phyloP scores from a whole-genome alignment of 2,797 vertebrate species.

The Agapornis canus region DNA sequence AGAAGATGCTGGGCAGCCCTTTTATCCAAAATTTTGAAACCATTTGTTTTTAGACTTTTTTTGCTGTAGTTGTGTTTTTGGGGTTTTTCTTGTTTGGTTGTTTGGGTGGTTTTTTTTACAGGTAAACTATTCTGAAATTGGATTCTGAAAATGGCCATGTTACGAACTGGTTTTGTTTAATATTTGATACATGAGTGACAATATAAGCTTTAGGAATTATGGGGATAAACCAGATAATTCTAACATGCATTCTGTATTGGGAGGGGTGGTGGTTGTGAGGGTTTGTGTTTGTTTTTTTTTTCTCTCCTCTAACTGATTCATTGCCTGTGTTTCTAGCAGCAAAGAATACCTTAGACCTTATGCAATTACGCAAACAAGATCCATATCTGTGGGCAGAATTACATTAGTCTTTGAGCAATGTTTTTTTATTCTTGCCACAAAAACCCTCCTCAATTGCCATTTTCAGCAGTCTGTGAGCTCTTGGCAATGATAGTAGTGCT shows the following conservation, averaged over 20 bases:
- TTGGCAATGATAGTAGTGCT: fast-evolving
- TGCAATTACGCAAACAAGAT: background rate
- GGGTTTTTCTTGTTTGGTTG: background rate
- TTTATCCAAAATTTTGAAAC: background rate
- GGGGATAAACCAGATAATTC: background rate
- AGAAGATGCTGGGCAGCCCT: background rate
- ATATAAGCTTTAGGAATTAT: background rate
- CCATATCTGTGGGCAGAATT: background rate
- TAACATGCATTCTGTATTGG: background rate
- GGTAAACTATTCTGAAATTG: background rate
- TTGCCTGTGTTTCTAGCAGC: background rate
- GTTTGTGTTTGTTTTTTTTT: fast-evolving
- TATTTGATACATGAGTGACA: background rate
- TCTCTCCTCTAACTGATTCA: background rate
- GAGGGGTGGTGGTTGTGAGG: background rate
- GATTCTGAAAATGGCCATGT: fast-evolving
- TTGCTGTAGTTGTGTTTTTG: fast-evolving
- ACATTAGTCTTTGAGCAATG: background rate
- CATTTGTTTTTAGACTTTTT: background rate
- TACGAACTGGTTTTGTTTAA: background rate
- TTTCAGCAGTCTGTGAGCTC: background rate
- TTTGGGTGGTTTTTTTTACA: background rate
- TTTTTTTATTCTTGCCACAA: background rate
- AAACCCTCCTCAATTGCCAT: background rate
- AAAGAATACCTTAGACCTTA: background rate